Conservation (phyloP, 2,888 invertebrate genomes). For the Drosophila antonietae region DNA sequence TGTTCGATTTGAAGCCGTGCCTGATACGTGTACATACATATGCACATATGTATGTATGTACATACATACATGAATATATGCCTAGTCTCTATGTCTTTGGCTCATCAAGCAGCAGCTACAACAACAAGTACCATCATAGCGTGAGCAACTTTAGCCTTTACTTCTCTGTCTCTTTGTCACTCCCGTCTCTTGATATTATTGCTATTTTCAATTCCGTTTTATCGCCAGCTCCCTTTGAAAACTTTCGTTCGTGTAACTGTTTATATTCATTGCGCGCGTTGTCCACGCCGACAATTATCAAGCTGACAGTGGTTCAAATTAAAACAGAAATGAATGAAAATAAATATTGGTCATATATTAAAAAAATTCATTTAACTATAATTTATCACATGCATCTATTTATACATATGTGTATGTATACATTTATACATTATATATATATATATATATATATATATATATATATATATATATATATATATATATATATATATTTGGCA, state of each 20-base stretch:
- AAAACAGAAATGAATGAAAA: neutral
- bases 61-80: neutral
- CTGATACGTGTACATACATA: neutral
- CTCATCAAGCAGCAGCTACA: conserved; percentile 16
- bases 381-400: no score
- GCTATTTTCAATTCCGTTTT: conserved; percentile 31
- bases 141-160: conserved; percentile 18
- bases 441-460: neutral
- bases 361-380: no score
- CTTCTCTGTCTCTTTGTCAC: conserved; percentile 30
- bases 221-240: conserved; percentile 35
- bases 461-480: neutral
- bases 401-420: conserved; percentile 5
- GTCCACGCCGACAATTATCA: conserved; percentile 32
- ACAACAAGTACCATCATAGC: conserved; percentile 33
- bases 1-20: conserved; percentile 22
- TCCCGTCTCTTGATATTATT: neutral
- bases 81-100: conserved; percentile 12
- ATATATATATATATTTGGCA: no score
- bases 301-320: conserved; percentile 29
- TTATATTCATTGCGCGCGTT: conserved; percentile 47
- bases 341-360: no score
- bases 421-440: no score
- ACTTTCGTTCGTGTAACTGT: conserved; percentile 62
- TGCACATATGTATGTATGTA: no score